Conservation (phyloP, 2,797 vertebrate genomes). For the Tenualosa ilisha region DNA sequence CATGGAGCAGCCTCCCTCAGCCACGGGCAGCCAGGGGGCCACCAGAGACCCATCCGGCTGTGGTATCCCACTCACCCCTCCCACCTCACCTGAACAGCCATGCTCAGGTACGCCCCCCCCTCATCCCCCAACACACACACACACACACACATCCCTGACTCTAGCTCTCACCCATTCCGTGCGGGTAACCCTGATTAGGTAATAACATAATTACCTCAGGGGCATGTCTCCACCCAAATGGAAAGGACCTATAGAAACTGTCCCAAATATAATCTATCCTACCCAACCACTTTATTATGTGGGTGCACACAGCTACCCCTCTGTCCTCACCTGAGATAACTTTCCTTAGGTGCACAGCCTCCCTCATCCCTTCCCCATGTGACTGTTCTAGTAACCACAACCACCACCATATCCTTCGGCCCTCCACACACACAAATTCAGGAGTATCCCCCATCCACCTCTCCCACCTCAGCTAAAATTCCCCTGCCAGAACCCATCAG, state of each 20-base stretch:
- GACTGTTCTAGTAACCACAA: not conserved
- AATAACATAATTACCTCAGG: too few relatives aligned
- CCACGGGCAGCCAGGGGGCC: conserved; percentile 75
- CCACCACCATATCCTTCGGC: not conserved
- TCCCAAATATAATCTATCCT: too few relatives aligned
- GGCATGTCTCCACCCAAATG: too few relatives aligned
- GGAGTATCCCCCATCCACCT: not conserved
- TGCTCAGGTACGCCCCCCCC: conserved; percentile 75
- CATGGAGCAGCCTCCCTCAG: conserved; percentile 78
- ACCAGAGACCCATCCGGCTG: conserved; percentile 88
- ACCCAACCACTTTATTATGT: too few relatives aligned
- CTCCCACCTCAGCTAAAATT: not conserved
- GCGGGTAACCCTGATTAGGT: not conserved
- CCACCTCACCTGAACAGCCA: conserved; percentile 92
- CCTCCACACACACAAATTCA: not conserved
- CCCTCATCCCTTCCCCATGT: too few relatives aligned
- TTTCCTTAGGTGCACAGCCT: too few relatives aligned
- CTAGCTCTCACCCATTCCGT: too few relatives aligned
- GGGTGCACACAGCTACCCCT: too few relatives aligned
- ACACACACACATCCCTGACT: too few relatives aligned
- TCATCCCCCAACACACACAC: not conserved
- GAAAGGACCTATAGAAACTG: too few relatives aligned
- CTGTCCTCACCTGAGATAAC: too few relatives aligned
- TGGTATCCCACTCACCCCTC: conserved; percentile 92
- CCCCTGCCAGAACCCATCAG: conserved; percentile 14